Conservation (phyloP, 2,113 vertebrate species). For the Pelecanus crispus region DNA sequence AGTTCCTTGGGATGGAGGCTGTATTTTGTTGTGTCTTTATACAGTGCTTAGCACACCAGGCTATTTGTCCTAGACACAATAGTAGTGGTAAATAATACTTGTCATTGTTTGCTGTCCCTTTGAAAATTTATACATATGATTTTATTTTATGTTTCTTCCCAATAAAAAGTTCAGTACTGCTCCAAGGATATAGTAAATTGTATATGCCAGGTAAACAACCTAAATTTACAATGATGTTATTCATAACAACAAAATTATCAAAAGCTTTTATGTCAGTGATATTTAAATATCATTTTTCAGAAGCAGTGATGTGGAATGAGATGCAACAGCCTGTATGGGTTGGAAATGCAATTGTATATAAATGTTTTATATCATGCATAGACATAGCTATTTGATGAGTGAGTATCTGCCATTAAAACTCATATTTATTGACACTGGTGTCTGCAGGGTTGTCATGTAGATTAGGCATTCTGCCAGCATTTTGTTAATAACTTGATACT, state of each 20-base stretch:
- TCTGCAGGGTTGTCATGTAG: neutral
- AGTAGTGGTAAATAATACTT: neutral
- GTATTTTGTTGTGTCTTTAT: neutral
- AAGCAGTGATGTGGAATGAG: slow-evolving; percentile 33
- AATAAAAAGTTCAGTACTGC: neutral
- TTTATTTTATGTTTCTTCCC: neutral
- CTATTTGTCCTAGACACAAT: neutral
- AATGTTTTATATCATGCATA: slow-evolving; percentile 48
- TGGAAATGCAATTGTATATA: slow-evolving; percentile 37
- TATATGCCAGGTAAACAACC: neutral
- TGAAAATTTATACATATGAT: neutral
- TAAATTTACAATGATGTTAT: slow-evolving; percentile 35
- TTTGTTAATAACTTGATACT: neutral
- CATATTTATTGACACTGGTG: slow-evolving; percentile 2
- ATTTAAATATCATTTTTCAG: slow-evolving; percentile 60
- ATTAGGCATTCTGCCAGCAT: slow-evolving; percentile 10
- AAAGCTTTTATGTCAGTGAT: slow-evolving; percentile 23
- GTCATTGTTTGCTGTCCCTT: neutral
- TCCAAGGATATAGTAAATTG: neutral
- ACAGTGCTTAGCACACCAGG: neutral
- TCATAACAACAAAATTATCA: slow-evolving; percentile 9
- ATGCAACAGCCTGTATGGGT: neutral
- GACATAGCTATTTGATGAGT: slow-evolving; percentile 8
- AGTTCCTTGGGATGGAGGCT: neutral
- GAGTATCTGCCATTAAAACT: slow-evolving; percentile 32